phyloP scores from a whole-genome alignment of 2,113 vertebrate species.

The Perca schrenkii region DNA sequence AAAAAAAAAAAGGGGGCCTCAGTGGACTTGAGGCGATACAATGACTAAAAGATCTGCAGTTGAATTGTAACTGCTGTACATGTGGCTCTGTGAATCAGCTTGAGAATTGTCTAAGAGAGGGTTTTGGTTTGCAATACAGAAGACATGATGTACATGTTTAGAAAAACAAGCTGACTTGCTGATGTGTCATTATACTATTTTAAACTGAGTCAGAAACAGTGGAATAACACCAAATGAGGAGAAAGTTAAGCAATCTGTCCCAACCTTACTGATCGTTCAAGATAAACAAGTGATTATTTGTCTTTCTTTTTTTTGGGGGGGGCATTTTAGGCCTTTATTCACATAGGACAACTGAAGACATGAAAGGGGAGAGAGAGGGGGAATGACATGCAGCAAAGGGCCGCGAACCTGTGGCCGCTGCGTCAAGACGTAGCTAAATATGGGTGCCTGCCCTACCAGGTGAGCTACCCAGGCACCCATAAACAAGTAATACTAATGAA shows the following conservation, averaged over 20 bases:
- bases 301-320: too few species aligned
- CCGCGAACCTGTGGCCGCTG: too few species aligned
- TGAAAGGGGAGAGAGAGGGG: too few species aligned
- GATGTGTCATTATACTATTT: slow-evolving; percentile 26
- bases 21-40: slow-evolving; percentile 22
- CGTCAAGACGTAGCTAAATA: too few species aligned
- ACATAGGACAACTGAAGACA: too few species aligned
- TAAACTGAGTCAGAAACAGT: slow-evolving; percentile 6
- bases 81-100: slow-evolving; percentile 67
- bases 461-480: too few species aligned
- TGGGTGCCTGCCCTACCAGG: too few species aligned
- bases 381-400: too few species aligned
- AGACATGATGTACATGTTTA: slow-evolving; percentile 10
- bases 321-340: too few species aligned
- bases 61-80: slow-evolving; percentile 36
- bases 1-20: slow-evolving; percentile 17
- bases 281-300: background rate
- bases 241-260: background rate
- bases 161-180: background rate
- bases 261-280: background rate
- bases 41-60: slow-evolving; percentile 58
- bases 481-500: background rate
- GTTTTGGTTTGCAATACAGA: slow-evolving; percentile 25
- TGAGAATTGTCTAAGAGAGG: slow-evolving; percentile 3
- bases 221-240: slow-evolving; percentile 32